Percentiles rank a stretch among this genome's conserved stretches.
phyloP scores from a whole-genome alignment of 35 echinoderm and acorn worm species.

The Hemicentrotus pulcherrimus region DNA sequence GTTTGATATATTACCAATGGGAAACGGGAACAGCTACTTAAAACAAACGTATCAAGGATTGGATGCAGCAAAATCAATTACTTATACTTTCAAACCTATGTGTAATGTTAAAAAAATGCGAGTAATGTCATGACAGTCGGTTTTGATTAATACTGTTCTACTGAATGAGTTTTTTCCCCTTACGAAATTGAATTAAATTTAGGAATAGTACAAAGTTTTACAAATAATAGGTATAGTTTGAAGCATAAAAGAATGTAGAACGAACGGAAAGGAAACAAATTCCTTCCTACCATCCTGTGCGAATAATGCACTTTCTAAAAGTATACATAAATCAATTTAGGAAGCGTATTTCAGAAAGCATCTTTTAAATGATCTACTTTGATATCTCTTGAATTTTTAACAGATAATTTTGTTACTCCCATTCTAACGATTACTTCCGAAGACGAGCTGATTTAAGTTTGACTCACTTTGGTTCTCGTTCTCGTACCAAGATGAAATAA shows the following conservation, averaged over 20 bases:
- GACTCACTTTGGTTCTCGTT: neutral
- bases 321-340: neutral
- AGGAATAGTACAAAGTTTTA: neutral
- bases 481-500: neutral
- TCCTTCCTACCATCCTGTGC: neutral
- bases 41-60: too few relatives aligned
- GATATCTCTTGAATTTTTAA: too few relatives aligned
- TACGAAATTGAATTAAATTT: neutral
- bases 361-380: neutral
- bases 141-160: neutral
- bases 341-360: neutral
- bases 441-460: neutral
- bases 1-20: too few relatives aligned
- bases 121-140: too few relatives aligned
- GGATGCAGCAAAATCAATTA: too few relatives aligned
- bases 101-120: too few relatives aligned
- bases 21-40: too few relatives aligned
- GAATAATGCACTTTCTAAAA: neutral
- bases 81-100: too few relatives aligned
- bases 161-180: neutral
- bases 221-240: neutral
- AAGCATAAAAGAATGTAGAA: neutral
- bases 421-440: neutral
- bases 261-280: neutral
- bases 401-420: neutral